phyloP scores from a whole-genome alignment of 53 echinoderm and acorn worm genomes.

The Mesocentrotus franciscanus region DNA sequence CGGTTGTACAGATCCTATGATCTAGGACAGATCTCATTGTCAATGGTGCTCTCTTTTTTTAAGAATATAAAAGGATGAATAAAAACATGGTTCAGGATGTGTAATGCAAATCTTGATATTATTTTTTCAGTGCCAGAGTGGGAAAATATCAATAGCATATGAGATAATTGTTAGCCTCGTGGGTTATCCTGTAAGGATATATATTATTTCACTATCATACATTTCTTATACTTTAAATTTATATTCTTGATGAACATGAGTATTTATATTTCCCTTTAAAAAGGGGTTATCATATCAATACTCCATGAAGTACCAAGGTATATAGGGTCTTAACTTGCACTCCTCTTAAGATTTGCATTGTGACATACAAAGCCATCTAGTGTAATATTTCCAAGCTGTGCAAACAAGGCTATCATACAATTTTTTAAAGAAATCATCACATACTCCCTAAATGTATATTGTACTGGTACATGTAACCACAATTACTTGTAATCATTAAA shows the following conservation, averaged over 20 bases:
- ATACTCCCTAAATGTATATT: neutral
- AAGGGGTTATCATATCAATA: too few species aligned
- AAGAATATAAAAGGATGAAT: neutral
- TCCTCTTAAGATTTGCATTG: neutral
- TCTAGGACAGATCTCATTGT: conserved; percentile 4
- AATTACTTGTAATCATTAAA: neutral
- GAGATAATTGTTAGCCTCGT: too few species aligned
- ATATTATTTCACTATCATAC: too few species aligned
- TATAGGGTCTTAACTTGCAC: too few species aligned
- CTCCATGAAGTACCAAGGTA: too few species aligned
- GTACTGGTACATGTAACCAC: neutral
- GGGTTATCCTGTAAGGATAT: too few species aligned
- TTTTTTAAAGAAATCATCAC: neutral
- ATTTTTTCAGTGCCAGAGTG: neutral
- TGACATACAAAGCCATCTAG: neutral
- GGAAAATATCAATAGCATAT: too few species aligned
- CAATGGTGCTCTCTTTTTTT: neutral
- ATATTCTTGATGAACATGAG: too few species aligned
- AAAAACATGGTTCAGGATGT: neutral
- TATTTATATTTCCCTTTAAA: too few species aligned
- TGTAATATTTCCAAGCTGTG: neutral
- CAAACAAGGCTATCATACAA: neutral
- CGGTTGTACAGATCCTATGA: neutral
- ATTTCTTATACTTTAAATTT: too few species aligned
- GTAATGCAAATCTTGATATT: neutral